Evolutionary conservation across 2,888 invertebrate species (phyloP).

Genomic region (Calliscelio sp.): DNA sequence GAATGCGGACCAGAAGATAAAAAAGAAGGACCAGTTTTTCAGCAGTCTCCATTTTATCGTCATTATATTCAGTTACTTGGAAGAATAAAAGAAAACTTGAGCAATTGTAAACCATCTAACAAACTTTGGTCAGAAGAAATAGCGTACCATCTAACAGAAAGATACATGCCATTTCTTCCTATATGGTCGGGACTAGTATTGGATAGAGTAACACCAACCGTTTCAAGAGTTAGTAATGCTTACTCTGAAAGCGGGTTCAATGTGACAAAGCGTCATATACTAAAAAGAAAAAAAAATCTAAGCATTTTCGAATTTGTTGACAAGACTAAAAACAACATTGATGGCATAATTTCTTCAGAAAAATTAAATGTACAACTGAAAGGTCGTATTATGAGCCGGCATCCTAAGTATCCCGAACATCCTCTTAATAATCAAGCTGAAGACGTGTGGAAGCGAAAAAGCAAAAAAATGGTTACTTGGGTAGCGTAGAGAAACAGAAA

Average conservation of each 20-base stretch:
- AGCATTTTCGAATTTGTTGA: not conserved
- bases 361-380: not conserved
- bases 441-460: too few relatives aligned
- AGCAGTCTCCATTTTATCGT: conserved; percentile 11
- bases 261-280: not conserved
- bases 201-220: not conserved
- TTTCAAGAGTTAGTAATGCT: conserved; percentile 28
- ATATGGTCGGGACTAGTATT: conserved; percentile 21
- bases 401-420: too few relatives aligned
- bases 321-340: conserved; percentile 1
- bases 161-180: conserved; percentile 31
- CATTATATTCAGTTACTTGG: not conserved
- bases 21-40: conserved; percentile 6
- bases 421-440: too few relatives aligned
- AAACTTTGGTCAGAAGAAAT: too few relatives aligned
- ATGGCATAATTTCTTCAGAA: not conserved
- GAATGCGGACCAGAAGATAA: conserved; percentile 9
- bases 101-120: not conserved
- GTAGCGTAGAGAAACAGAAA: too few relatives aligned
- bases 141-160: conserved; percentile 14
- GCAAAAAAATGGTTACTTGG: too few relatives aligned
- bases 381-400: too few relatives aligned
- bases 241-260: conserved; percentile 23
- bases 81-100: not conserved
- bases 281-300: conserved; percentile 3